Conservation (phyloP, 2,888 invertebrate genomes). For the Cecidostiba fungosa region DNA sequence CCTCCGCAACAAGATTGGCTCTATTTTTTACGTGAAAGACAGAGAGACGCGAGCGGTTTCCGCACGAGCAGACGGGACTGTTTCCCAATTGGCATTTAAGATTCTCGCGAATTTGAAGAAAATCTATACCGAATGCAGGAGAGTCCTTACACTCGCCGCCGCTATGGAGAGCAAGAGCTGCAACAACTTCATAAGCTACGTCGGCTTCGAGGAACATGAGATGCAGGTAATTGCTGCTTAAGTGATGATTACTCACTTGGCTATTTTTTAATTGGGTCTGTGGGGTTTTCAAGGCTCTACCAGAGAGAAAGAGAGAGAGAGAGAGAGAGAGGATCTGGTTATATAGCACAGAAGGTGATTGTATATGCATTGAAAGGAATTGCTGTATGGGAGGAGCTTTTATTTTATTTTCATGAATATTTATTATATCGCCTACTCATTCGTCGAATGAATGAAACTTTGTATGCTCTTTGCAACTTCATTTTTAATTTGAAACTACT, state of each 20-base stretch:
- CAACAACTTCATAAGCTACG: constrained; percentile 80
- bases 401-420: constrained; percentile 12
- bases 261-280: constrained; percentile 31
- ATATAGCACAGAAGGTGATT: background rate
- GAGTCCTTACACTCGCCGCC: constrained; percentile 60
- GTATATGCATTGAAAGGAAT: background rate
- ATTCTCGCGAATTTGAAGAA: constrained; percentile 61
- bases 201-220: constrained; percentile 79
- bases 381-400: background rate
- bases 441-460: background rate
- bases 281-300: background rate
- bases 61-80: constrained; percentile 6
- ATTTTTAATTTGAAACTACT: background rate
- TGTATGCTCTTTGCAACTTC: background rate
- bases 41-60: constrained; percentile 19
- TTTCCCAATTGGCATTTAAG: constrained; percentile 42
- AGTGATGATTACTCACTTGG: constrained; percentile 46
- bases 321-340: background rate
- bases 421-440: background rate
- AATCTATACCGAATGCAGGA: constrained; percentile 65
- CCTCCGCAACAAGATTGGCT: constrained; percentile 24
- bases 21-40: background rate
- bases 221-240: constrained; percentile 76
- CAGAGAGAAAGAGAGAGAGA: background rate
- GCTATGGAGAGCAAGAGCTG: constrained; percentile 77